Evolutionary conservation across 64 coral and sea anemone species (phyloP).

Genomic region (Platygyra sinensis): DNA sequence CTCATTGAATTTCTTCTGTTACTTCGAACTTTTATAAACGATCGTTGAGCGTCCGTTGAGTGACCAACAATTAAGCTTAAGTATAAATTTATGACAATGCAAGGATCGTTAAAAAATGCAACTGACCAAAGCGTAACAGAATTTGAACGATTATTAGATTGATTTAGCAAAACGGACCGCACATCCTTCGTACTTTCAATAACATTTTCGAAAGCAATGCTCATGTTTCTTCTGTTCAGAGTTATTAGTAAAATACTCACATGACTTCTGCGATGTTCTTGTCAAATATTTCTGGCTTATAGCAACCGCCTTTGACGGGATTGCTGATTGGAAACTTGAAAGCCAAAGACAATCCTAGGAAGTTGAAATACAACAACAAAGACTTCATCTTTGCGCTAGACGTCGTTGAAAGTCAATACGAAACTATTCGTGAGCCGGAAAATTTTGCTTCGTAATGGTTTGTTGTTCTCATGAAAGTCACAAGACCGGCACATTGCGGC

Average conservation of each 20-base stretch:
- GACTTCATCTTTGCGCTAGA: neutral
- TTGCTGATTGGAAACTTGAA: slow-evolving; percentile 8
- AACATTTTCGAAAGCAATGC: neutral
- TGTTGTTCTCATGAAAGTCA: slow-evolving; percentile 7
- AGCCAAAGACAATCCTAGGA: slow-evolving; percentile 26
- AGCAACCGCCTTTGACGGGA: slow-evolving; percentile 17
- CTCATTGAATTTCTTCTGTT: too few species aligned
- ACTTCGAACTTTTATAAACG: too few species aligned
- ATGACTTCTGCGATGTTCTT: slow-evolving; percentile 50
- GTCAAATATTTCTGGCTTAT: slow-evolving; percentile 39
- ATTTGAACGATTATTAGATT: neutral
- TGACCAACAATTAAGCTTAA: too few species aligned
- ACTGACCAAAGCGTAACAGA: neutral
- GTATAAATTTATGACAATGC: too few species aligned
- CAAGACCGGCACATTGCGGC: neutral
- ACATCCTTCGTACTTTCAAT: neutral
- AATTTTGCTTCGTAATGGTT: too few species aligned
- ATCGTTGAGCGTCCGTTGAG: too few species aligned
- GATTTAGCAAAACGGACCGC: neutral
- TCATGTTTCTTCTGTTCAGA: neutral
- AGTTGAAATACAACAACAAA: neutral
- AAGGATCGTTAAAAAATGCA: too few species aligned
- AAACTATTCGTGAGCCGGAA: neutral
- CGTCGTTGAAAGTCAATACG: neutral
- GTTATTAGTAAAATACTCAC: slow-evolving; percentile 12